Evolutionary conservation across 2,113 vertebrate species (phyloP), one percentile per base, ranked within the genome.

Genomic region (Chitala chitala): DNA sequence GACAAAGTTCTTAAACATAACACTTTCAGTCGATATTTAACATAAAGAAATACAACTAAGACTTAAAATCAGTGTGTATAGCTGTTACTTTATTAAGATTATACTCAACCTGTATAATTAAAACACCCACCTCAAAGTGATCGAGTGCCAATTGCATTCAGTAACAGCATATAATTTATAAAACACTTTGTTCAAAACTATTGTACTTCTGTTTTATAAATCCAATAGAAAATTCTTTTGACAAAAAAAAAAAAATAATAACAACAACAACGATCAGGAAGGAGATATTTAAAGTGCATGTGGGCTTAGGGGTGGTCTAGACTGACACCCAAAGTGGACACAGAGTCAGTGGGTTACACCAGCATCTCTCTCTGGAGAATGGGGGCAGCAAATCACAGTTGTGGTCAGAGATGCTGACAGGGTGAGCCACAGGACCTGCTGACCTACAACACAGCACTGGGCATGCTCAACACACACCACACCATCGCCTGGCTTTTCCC

Each of bases 231-330:
- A 80, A 75, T 79, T 78, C 74, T 79, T 79, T 75, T 46, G n/a
- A n/a, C 74, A 73, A 66, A 73, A 59, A 80, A 78, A 81, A 81
- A 69, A 75, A 69, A 77, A 78, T 74, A 71, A 68, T 6, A 46
- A 46, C 5, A 46, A 46, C 5, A 46, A 46, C 5, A 46, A 46
- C 44, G 40, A 51, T 48, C 40, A 50, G 44, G 5, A 33, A 53
- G 40, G 68, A 31, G 48, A 3, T 1, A n/a, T 51, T 63, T 87
- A 87, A 87, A 86, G 86, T 89, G 87, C 87, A 84, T 84, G 73
- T 78, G 56, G 66, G 74, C 78, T 61, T 29, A 42, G 44, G 73
- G 71, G n/a, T 58, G 46, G 74, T 17, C 31, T 26, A 64, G 51
- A 55, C 75, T 63, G 76, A 77, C 75, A 71, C 73, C 71, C 71